These are phyloP conservation scores for Amiota mariae DNA, from an alignment of 2,888 invertebrate genomes.

Conservation along the genomic window DNA sequence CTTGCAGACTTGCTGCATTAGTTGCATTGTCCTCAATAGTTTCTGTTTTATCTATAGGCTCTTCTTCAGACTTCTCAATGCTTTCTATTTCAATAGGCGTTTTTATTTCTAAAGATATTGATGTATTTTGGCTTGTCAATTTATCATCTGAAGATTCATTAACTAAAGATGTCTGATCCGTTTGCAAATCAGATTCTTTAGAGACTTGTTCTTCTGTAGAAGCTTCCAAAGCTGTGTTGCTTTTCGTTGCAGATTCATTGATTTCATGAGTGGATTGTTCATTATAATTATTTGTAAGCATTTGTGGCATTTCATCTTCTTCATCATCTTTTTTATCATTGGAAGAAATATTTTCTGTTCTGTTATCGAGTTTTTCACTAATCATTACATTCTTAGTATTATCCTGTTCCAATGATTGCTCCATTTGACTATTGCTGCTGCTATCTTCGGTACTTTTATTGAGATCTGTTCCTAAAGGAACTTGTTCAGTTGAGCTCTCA, in stretches of 20 bases:
- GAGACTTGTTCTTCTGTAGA: slow-evolving; percentile 20
- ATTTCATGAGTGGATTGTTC: slow-evolving; percentile 39
- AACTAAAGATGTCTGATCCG: slow-evolving; percentile 44
- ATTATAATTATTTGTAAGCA: slow-evolving; percentile 57
- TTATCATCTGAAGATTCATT: slow-evolving; percentile 54
- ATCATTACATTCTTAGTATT: slow-evolving; percentile 11
- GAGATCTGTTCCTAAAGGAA: neutral
- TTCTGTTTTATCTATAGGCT: slow-evolving; percentile 33
- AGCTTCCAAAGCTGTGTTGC: neutral
- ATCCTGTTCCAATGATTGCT: slow-evolving; percentile 37
- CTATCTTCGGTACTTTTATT: neutral
- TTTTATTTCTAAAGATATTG: slow-evolving; percentile 26
- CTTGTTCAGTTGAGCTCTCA: too few species aligned
- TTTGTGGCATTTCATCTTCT: slow-evolving; percentile 55
- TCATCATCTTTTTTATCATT: slow-evolving; percentile 24
- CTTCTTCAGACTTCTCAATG: slow-evolving; percentile 20
- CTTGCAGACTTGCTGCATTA: slow-evolving; percentile 51
- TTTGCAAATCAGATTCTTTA: slow-evolving; percentile 26
- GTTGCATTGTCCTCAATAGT: slow-evolving; percentile 51
- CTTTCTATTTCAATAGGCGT: slow-evolving; percentile 33
- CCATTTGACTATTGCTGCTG: slow-evolving; percentile 24
- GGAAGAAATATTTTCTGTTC: slow-evolving; percentile 27
- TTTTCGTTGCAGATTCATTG: neutral
- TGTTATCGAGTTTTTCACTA: slow-evolving; percentile 28
- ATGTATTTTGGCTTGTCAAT: slow-evolving; percentile 36